Conservation (phyloP, 2,888 invertebrate genomes). For the Chrysopilus asiliformis region DNA sequence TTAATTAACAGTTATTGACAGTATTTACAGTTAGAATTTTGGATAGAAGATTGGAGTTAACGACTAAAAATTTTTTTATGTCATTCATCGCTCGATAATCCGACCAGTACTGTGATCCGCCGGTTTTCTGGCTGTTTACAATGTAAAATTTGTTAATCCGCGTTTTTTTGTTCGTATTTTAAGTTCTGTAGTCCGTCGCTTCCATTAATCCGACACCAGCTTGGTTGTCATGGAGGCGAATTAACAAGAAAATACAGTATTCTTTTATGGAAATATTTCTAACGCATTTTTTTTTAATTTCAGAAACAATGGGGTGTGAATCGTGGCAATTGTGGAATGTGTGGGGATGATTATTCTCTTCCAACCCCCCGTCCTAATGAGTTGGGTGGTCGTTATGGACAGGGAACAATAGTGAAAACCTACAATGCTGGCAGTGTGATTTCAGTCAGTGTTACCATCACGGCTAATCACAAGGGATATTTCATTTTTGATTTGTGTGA, state of each 20-base stretch:
- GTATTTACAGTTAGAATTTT: too few species aligned
- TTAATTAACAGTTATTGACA: too few species aligned
- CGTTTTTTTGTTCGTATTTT: neutral
- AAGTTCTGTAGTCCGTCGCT: neutral
- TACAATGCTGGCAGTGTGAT: constrained; percentile 27
- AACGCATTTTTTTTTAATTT: neutral
- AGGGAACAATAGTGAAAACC: constrained; percentile 36
- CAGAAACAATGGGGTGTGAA: constrained; percentile 35
- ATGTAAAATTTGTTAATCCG: neutral
- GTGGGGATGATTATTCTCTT: constrained; percentile 39
- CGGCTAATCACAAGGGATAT: constrained; percentile 38
- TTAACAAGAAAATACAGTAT: too few species aligned
- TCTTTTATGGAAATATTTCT: neutral
- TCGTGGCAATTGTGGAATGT: constrained; percentile 40
- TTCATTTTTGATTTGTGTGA: constrained; percentile 40
- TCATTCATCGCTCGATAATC: too few species aligned
- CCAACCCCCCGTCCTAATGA: constrained; percentile 39
- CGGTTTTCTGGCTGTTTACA: too few species aligned
- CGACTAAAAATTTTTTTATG: too few species aligned
- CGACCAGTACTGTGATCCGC: too few species aligned
- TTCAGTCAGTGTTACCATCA: constrained; percentile 29
- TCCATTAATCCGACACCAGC: too few species aligned
- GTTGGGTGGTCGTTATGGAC: constrained; percentile 39
- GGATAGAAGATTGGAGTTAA: too few species aligned
- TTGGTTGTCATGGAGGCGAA: too few species aligned